Evolutionary conservation across 2,888 invertebrate species (phyloP), one percentile per base, ranked within the genome.

Genomic region (Ashinkailepas kermadecensis): DNA sequence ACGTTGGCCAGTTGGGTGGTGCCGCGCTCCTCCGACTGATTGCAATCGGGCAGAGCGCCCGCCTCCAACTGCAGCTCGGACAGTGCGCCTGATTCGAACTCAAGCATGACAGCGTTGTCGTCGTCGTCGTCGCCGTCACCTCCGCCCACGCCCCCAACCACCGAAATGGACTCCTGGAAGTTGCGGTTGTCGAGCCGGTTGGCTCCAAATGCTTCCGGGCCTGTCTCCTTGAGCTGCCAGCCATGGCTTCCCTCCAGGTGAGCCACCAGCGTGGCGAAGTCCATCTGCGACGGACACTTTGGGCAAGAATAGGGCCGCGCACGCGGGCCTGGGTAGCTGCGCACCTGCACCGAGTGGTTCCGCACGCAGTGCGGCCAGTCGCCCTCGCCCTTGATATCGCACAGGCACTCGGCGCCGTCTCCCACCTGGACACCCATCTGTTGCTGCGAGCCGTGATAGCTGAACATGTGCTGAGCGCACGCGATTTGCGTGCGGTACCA

Each of bases 321-420:
- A 2, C 74, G 54, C 21, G 74, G 74, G 8, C 74, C 74, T 56
- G 74, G 74, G 56, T 74, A 74, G 74, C 74, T 74, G 54, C 74
- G 74, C 74, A 74, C 74, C 74, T 74, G 74, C 21, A 74, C 21
- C 6, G 74, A 74, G 74, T 74, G 74, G 56, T 39, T 56, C 21
- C 18, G 74, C 56, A 74, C 54, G 21, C 6, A 21, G 74, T 74
- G 74, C 21, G 6, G 6, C 74, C 74, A 74, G 18, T 70, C 18
- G 67, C 11, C 15, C 18, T 39, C 18, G 0, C 74, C 18, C 9
- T 13, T 21, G 18, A 8, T 12, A 12, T 74, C 54, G 74, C 74
- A 74, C 39, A 56, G 15, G 21, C 74, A 74, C 54, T 74, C 54
- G 21, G 74, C 56, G 21, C 9, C 56, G 56, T 74, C 74, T 8